Evolutionary conservation across 1,140 invertebrate genomes (phyloP), one percentile per base, ranked within the genome.

Genomic region (Meloidogyne chitwoodi): DNA sequence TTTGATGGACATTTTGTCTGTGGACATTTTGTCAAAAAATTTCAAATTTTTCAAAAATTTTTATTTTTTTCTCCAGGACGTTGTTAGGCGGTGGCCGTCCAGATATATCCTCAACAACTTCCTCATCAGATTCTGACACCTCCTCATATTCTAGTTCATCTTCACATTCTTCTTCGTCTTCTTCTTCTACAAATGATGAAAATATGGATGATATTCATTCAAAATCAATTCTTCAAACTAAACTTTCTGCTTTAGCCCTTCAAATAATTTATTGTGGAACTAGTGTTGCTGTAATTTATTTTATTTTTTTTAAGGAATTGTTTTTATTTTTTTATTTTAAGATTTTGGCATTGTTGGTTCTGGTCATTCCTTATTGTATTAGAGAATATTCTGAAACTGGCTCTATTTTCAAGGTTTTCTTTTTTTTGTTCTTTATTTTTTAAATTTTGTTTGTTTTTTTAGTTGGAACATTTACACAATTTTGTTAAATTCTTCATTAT

Each of bases 401-500:
- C 19, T 24, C 34, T 27, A 56, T 78, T 29, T 77, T 68, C 6
- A 22, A 66, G 66, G 31, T 22, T 68, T 68, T 38, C 38, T 38
- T 34, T 34, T 27, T 27, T 29, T 27, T 65, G 1, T 65, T 1
- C 8, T 27, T 4, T 22, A 3, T 3, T 6, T 66, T 66, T 29
- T 10, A 16, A 66, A 66, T 27, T 12, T 26, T 65, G 4, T 64
- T 26, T 10, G 2, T 27, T n/a, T 34, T 65, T 34, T 34, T 34
- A 66, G 64, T 34, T 29, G 64, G 62, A 66, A 44, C 73, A 75
- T 48, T 62, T 75, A 16, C 65, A 44, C 77, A 67, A 65, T 65
- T 78, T 79, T 48, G 77, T 78, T 26, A 78, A 78, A 41, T 78
- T 78, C 19, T 78, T 78, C 27, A 78, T 99, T 89, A 99, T 98